Base-by-base conservation (phyloP, 2,113 vertebrate species). In the Colaptes auratus region DNA sequence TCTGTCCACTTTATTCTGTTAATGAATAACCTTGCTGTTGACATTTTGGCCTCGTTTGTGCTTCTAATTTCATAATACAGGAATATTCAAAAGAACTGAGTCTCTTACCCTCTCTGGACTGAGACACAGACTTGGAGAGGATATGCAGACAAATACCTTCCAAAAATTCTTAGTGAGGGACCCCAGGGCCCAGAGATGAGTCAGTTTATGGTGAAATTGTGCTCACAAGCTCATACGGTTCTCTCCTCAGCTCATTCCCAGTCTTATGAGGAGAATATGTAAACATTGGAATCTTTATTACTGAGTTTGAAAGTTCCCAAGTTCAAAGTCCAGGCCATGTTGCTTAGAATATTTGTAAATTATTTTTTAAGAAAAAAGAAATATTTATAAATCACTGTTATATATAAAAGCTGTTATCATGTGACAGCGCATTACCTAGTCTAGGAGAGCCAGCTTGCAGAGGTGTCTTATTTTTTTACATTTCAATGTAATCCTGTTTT, bases 201-300 rank as follows among this genome's bases (percentile, higher is more conserved):
- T 18, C 64, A 21, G 31, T 36, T 42, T 65, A 69, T 1, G 1
- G 25, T 33, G 9, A 77, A 86, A 73, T 48, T 66, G 12, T 31
- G 6, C 28, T 82, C 23, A 27, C 10, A 4, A 48, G 1, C 2
- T 56, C 15, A 21, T 18, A 5, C 6, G 65, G 2, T 9, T 69
- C 3, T 52, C 0, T 3, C 12, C n/a, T 78, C 30, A 50, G 9
- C 9, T 44, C 0, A 0, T 84, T 75, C 11, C 7, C 24, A 11
- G 5, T 17, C 9, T 88, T 82, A 28, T 17, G 25, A 58, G 19
- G 1, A 61, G 76, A 61, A 25, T 8, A 73, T 1, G 1, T 10
- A 71, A 92, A 67, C 6, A 6, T 2, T 25, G 36, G 5, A 16
- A 82, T 44, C 5, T 55, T 2, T 50, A 46, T 8, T 39, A 7